A percentile compares a stretch with the other conserved stretches of the same genome.
Conservation (phyloP, 1,140 invertebrate species). For the Marisa cornuarietis region DNA sequence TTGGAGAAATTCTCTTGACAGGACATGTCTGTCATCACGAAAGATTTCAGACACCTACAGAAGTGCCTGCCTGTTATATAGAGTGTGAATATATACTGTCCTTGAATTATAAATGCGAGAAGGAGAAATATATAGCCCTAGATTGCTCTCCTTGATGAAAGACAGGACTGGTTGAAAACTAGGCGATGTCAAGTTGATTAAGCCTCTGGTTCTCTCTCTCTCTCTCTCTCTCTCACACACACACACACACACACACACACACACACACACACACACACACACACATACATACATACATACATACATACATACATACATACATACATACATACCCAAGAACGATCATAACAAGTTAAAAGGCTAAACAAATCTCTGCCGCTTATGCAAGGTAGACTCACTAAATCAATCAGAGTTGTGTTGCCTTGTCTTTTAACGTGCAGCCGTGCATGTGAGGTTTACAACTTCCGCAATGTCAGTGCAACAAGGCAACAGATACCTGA, state of each 20-base stretch:
- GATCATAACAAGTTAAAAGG: too few species aligned
- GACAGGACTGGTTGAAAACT: too few species aligned
- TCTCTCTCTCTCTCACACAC: background rate
- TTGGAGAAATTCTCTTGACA: too few species aligned
- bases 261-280: conserved; percentile 1
- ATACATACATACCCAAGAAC: background rate
- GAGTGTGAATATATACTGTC: background rate
- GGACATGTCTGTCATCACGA: too few species aligned
- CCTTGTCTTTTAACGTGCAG: too few species aligned
- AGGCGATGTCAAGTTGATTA: background rate
- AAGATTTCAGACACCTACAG: too few species aligned
- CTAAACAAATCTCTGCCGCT: too few species aligned
- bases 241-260: conserved; percentile 3
- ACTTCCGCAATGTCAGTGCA: background rate
- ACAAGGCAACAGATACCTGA: too few species aligned
- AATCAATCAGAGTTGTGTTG: too few species aligned
- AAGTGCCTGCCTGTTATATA: too few species aligned
- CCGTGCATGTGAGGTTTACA: background rate
- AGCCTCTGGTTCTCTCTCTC: background rate
- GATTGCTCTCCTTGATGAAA: too few species aligned
- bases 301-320: background rate
- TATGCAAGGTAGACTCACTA: too few species aligned
- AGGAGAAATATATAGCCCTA: background rate
- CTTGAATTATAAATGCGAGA: background rate
- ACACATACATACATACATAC: background rate